phyloP scores from a whole-genome alignment of 1,140 invertebrate species.

The Caligus rogercresseyi region DNA sequence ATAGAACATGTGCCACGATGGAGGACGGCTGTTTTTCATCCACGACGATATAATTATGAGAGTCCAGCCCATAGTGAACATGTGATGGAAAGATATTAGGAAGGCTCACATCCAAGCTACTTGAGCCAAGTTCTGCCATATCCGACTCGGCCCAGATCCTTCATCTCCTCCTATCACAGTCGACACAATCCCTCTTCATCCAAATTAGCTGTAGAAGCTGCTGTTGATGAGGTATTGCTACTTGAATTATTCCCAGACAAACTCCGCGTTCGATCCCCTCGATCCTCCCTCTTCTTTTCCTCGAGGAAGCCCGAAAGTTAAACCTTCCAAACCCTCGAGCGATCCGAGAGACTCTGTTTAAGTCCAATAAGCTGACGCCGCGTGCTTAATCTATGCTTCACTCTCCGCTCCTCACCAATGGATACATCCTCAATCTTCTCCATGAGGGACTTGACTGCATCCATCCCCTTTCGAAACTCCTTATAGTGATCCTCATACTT shows the following conservation, averaged over 20 bases:
- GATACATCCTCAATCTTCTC: neutral
- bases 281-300: neutral
- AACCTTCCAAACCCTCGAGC: neutral
- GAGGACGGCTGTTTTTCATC: slow-evolving; percentile 10
- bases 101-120: neutral
- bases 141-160: neutral
- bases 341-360: neutral
- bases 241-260: neutral
- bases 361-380: neutral
- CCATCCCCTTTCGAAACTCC: neutral
- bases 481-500: neutral
- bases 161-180: neutral
- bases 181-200: neutral
- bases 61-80: neutral
- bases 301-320: neutral
- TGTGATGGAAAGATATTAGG: neutral
- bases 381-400: neutral
- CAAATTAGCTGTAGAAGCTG: neutral
- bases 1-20: slow-evolving; percentile 17
- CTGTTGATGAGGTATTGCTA: too few relatives aligned
- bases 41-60: neutral
- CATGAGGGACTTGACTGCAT: neutral
- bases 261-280: neutral
- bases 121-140: neutral
- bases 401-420: neutral